Percentiles rank a stretch among this genome's conserved stretches.
phyloP scores from a whole-genome alignment of 2,888 invertebrate species.

The Pollenia labialis region DNA sequence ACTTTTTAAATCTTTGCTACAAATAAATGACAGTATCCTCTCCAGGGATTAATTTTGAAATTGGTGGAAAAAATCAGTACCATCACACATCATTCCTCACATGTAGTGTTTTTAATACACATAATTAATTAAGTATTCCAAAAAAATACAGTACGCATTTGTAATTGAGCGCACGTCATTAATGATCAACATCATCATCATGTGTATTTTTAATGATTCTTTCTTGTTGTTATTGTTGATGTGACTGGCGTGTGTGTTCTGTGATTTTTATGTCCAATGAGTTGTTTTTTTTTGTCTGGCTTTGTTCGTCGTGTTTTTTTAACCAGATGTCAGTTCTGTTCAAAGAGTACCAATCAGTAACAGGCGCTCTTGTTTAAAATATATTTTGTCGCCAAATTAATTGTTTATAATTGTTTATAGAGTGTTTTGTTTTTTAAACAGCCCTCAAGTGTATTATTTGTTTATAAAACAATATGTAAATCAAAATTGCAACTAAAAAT shows the following conservation, averaged over 20 bases:
- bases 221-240: background rate
- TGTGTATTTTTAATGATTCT: slow-evolving; percentile 47
- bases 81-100: background rate
- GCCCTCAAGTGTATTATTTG: slow-evolving; percentile 62
- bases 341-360: slow-evolving; percentile 68
- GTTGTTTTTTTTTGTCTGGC: slow-evolving; percentile 1
- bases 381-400: slow-evolving; percentile 65
- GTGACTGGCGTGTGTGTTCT: background rate
- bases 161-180: slow-evolving; percentile 57
- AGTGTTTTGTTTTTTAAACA: slow-evolving; percentile 47
- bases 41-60: slow-evolving; percentile 67
- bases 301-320: slow-evolving; percentile 21
- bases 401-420: slow-evolving; percentile 63
- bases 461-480: slow-evolving; percentile 41
- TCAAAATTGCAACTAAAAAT: slow-evolving; percentile 38
- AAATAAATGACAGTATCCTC: slow-evolving; percentile 53
- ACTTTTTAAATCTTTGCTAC: background rate
- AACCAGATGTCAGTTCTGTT: slow-evolving; percentile 46
- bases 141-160: slow-evolving; percentile 52
- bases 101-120: background rate
- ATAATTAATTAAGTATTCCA: background rate
- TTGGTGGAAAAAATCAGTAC: slow-evolving; percentile 35
- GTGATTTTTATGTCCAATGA: slow-evolving; percentile 11
- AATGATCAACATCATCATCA: slow-evolving; percentile 25
- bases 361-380: slow-evolving; percentile 61